Percentiles rank a stretch among this genome's conserved stretches.
These are phyloP conservation scores for Acronicta leporina DNA, from an alignment of 2,888 invertebrate species.

Conservation along the genomic window DNA sequence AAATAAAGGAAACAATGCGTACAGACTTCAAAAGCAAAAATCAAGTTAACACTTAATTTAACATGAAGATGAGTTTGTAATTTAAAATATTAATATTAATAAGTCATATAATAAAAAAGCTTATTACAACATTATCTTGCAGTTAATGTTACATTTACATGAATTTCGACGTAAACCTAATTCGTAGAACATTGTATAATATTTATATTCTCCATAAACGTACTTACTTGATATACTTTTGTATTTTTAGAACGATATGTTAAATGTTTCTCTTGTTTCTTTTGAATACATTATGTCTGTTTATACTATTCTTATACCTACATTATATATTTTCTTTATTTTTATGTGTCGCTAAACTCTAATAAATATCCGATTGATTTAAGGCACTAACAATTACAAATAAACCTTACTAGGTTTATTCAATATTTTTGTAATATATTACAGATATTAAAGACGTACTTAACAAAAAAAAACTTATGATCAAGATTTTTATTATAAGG, in stretches of 20 bases:
- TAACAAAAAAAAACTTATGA: too few relatives aligned
- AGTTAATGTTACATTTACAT: conserved; percentile 52
- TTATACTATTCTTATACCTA: background rate
- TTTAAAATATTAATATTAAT: conserved; percentile 48
- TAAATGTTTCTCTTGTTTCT: background rate
- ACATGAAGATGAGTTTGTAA: conserved; percentile 48
- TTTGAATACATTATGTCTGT: background rate
- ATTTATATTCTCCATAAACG: conserved; percentile 48
- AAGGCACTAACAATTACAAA: too few relatives aligned
- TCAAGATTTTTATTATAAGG: too few relatives aligned
- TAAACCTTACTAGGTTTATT: too few relatives aligned
- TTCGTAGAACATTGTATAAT: conserved; percentile 29
- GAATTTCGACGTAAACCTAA: conserved; percentile 37
- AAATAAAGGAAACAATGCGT: conserved; percentile 68
- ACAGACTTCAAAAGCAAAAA: conserved; percentile 58
- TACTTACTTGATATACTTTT: conserved; percentile 4
- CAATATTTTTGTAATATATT: too few relatives aligned
- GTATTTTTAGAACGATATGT: conserved; percentile 1
- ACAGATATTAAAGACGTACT: too few relatives aligned
- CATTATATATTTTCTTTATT: background rate
- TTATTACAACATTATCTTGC: conserved; percentile 59
- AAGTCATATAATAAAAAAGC: conserved; percentile 42
- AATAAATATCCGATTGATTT: too few relatives aligned
- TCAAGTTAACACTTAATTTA: conserved; percentile 42
- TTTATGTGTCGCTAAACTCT: too few relatives aligned